Evolutionary conservation across 2,888 invertebrate species (phyloP).

Genomic region (Hemaris fuciformis): DNA sequence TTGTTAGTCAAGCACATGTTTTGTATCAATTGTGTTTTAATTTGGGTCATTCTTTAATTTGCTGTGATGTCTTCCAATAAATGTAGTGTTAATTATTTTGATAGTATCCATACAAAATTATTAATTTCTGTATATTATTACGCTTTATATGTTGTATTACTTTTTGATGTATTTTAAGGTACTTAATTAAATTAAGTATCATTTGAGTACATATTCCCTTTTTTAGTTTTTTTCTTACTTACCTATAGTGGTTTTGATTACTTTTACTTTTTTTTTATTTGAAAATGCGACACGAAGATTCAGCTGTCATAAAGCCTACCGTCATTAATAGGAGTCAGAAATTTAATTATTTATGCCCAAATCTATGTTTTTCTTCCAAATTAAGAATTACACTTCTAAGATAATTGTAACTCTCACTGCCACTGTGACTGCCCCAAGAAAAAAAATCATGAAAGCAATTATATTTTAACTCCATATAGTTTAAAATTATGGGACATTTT

Average conservation of each 20-base stretch:
- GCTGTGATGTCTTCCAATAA: constrained; percentile 32
- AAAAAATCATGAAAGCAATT: background rate
- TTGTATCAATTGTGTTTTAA: background rate
- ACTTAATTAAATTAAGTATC: background rate
- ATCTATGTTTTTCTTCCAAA: background rate
- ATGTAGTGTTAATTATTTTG: background rate
- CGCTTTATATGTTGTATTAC: too few species aligned
- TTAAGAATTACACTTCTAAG: too few species aligned
- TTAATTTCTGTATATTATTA: too few species aligned
- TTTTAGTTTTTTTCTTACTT: background rate
- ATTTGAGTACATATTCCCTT: background rate
- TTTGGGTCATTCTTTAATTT: background rate
- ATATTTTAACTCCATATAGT: too few species aligned
- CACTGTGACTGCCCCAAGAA: background rate
- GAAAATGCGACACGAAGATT: background rate
- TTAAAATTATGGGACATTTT: too few species aligned
- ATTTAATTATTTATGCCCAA: background rate
- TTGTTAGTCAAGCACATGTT: background rate
- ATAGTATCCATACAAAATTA: background rate
- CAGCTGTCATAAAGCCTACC: background rate
- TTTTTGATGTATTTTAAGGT: background rate
- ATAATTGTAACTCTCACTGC: background rate
- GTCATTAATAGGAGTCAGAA: background rate
- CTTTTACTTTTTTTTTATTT: background rate
- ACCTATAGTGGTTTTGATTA: background rate